Conservation (phyloP, 2,888 invertebrate genomes). For the Globia sparganii region DNA sequence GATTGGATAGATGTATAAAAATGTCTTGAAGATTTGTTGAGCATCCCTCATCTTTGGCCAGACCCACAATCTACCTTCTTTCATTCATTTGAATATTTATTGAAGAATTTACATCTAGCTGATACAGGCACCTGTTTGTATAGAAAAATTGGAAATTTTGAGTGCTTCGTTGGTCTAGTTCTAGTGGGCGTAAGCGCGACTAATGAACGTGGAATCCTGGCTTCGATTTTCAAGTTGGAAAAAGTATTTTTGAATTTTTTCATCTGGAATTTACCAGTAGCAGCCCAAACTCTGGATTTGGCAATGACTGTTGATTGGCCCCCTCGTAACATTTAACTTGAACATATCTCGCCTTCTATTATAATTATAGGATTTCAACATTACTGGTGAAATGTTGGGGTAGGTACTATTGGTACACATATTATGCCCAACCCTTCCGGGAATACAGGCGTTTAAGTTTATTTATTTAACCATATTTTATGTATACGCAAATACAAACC, state of each 20-base stretch:
- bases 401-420: not conserved
- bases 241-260: not conserved
- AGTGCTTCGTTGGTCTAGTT: not conserved
- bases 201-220: not conserved
- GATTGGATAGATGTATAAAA: constrained; percentile 29
- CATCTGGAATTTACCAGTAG: not conserved
- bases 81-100: constrained; percentile 64
- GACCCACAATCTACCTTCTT: constrained; percentile 33
- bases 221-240: not conserved
- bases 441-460: not conserved
- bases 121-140: constrained; percentile 30
- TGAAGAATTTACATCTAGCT: constrained; percentile 46
- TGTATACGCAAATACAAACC: too few species aligned
- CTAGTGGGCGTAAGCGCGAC: not conserved
- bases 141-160: constrained; percentile 6
- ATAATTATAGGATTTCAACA: not conserved
- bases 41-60: constrained; percentile 34
- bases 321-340: not conserved
- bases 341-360: not conserved
- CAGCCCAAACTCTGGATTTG: not conserved
- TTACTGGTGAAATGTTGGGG: too few species aligned
- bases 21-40: constrained; percentile 30
- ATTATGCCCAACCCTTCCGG: not conserved
- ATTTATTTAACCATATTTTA: too few species aligned
- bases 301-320: not conserved